Evolutionary conservation across 2,888 invertebrate genomes (phyloP).

Genomic region (Luperina nickerlii): DNA sequence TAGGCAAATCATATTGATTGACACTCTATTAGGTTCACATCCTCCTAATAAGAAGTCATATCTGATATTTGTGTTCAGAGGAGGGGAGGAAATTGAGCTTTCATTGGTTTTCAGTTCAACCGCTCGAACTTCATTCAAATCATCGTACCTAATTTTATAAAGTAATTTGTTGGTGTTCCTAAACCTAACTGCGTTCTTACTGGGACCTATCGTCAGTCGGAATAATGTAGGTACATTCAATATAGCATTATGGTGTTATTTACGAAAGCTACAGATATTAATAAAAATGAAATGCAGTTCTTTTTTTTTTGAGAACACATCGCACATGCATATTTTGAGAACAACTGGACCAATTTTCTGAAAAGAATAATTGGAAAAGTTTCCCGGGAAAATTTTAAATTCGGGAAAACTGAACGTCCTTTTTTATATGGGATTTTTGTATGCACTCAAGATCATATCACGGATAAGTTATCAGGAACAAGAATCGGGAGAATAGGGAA

Average conservation of each 20-base stretch:
- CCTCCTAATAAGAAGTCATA: no score
- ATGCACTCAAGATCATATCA: neutral
- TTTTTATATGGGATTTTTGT: neutral
- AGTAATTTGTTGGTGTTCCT: neutral
- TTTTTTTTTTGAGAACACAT: neutral
- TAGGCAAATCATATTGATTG: conserved; percentile 39
- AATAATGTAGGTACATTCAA: no score
- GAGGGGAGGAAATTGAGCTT: conserved; percentile 43
- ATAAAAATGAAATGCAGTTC: neutral
- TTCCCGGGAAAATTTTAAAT: neutral
- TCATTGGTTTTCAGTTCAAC: conserved; percentile 16
- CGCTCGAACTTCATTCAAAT: conserved; percentile 24
- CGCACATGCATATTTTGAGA: neutral
- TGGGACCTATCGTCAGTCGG: neutral
- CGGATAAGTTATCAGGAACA: neutral
- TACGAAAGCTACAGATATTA: neutral
- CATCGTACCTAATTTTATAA: conserved; percentile 19
- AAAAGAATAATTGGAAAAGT: neutral
- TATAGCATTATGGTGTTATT: neutral
- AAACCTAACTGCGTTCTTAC: neutral
- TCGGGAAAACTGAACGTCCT: neutral
- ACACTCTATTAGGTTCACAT: conserved; percentile 48
- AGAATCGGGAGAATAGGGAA: neutral
- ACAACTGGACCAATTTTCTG: neutral
- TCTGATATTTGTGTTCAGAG: conserved; percentile 31